Conservation (phyloP, 2,888 invertebrate species). For the Tyria jacobaeae region DNA sequence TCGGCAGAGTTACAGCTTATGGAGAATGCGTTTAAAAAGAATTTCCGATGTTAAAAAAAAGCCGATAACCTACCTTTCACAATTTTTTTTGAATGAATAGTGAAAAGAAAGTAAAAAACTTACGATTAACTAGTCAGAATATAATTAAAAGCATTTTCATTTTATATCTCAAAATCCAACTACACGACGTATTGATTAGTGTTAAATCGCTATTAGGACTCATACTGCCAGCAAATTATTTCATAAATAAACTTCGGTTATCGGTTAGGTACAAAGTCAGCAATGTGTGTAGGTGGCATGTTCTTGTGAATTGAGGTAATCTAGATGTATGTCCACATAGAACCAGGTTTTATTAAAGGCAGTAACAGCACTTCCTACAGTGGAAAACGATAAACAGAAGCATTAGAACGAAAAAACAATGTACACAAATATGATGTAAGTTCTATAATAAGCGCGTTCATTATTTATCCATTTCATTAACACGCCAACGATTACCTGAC, state of each 20-base stretch:
- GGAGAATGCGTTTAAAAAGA: conserved; percentile 16
- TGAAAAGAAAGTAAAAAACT: too few species aligned
- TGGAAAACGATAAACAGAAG: conserved; percentile 10
- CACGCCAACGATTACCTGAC: conserved; percentile 57
- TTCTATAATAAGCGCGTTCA: conserved; percentile 61
- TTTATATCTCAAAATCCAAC: neutral
- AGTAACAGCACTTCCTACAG: neutral
- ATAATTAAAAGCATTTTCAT: neutral
- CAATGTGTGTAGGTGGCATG: neutral
- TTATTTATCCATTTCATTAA: conserved; percentile 77
- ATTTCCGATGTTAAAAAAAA: neutral
- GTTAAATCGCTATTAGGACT: neutral
- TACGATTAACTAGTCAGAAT: neutral
- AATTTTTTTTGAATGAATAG: too few species aligned
- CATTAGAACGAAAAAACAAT: conserved; percentile 17
- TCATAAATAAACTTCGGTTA: neutral
- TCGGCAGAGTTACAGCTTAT: conserved; percentile 20
- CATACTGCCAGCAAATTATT: neutral
- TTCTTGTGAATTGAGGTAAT: neutral
- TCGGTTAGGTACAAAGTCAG: neutral
- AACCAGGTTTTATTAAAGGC: neutral
- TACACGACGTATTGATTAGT: neutral
- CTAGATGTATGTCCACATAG: neutral
- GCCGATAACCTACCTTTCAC: too few species aligned
- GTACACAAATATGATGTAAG: conserved; percentile 75